A percentile compares a stretch with the other conserved stretches of the same genome.
Evolutionary conservation across 1,140 invertebrate genomes (phyloP).

Genomic region (Oncopodura yosiiana): DNA sequence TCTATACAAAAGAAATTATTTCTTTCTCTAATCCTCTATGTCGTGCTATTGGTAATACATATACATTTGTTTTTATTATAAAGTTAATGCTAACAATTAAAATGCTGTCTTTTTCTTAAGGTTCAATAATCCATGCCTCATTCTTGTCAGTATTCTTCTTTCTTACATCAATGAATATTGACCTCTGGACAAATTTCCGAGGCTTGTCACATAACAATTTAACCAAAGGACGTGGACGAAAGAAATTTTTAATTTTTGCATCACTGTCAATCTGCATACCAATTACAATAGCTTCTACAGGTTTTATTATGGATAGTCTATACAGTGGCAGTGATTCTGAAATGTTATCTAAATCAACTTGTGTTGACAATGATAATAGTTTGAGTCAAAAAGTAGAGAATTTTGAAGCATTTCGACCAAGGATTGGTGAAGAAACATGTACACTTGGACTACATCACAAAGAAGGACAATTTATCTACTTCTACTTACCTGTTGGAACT

Average conservation of each 20-base stretch:
- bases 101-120: not conserved
- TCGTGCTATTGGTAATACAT: constrained; percentile 9
- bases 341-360: no score
- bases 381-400: no score
- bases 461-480: constrained; percentile 16
- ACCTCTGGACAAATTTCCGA: constrained; percentile 8
- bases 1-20: constrained; percentile 11
- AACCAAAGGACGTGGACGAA: no score
- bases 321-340: no score
- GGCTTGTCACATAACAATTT: constrained; percentile 1
- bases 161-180: constrained; percentile 22
- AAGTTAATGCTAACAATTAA: no score
- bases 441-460: constrained; percentile 4
- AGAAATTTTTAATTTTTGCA: no score
- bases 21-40: constrained; percentile 13
- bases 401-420: no score
- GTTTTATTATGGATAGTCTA: no score
- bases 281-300: no score
- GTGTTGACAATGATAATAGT: no score
- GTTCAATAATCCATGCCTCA: constrained; percentile 8
- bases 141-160: constrained; percentile 18
- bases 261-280: no score
- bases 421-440: constrained; percentile 11
- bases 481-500: constrained; percentile 15
- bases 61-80: not conserved